phyloP scores from a whole-genome alignment of 2,888 invertebrate genomes.

The Apotomis betuletana region DNA sequence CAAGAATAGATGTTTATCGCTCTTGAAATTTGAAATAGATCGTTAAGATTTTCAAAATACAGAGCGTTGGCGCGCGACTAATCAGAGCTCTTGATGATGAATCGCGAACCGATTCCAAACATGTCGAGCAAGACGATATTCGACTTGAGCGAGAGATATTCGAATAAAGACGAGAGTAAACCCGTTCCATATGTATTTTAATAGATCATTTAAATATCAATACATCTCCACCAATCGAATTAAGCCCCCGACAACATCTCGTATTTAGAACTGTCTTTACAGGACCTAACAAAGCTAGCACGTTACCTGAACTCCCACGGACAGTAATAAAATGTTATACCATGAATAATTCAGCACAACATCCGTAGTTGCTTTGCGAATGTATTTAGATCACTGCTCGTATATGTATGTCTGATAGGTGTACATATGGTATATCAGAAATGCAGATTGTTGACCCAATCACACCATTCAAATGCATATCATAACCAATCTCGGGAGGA shows the following conservation, averaged over 20 bases:
- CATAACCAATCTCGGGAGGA: not conserved
- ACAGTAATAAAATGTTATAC: constrained; percentile 15
- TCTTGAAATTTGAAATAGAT: no score
- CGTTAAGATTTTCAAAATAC: no score
- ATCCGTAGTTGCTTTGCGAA: constrained; percentile 8
- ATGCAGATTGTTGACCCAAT: constrained; percentile 1
- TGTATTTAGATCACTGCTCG: not conserved
- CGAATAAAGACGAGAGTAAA: no score
- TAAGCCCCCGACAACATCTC: not conserved
- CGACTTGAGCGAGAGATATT: no score
- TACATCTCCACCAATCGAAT: no score
- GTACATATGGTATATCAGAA: not conserved
- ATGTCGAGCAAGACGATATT: no score
- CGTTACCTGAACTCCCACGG: constrained; percentile 1
- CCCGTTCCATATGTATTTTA: no score
- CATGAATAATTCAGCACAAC: constrained; percentile 20
- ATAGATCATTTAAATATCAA: no score
- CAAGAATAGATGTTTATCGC: no score
- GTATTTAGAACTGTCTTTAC: not conserved
- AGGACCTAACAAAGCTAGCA: not conserved
- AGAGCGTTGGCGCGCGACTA: no score
- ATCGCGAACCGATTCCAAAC: no score
- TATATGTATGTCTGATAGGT: not conserved
- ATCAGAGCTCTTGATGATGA: no score
- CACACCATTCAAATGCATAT: constrained; percentile 3